Conservation (phyloP, 2,113 vertebrate species). For the Xiphophorus hellerii region DNA sequence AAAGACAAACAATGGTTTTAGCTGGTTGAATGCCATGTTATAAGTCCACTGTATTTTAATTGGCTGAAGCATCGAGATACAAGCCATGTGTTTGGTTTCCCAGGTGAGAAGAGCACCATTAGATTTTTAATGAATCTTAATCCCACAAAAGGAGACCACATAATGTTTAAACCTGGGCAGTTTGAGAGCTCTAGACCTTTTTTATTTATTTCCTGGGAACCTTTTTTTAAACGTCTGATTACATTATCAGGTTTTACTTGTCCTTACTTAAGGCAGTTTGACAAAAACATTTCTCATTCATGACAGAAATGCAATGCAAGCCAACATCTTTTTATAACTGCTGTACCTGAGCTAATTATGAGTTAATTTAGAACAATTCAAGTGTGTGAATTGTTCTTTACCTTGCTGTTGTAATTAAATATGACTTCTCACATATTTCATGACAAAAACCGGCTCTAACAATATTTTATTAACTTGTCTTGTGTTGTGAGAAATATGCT, state of each 20-base stretch:
- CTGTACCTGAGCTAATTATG: no score
- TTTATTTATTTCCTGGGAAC: slow-evolving; percentile 8
- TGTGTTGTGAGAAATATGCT: no score
- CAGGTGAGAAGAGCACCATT: slow-evolving; percentile 21
- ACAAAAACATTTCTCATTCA: no score
- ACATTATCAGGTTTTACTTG: not conserved
- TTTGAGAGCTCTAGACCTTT: slow-evolving; percentile 17
- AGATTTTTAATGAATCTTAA: slow-evolving; percentile 50
- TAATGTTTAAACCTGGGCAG: slow-evolving; percentile 12
- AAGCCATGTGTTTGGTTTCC: slow-evolving; percentile 29
- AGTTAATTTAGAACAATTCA: no score
- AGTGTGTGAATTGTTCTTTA: no score
- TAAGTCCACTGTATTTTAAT: slow-evolving; percentile 54
- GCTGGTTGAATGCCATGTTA: slow-evolving; percentile 2
- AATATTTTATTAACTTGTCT: no score
- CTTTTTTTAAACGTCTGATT: not conserved
- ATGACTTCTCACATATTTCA: no score
- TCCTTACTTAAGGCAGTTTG: slow-evolving; percentile 8
- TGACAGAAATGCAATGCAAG: no score
- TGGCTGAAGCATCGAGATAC: slow-evolving; percentile 37
- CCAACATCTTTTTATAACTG: no score
- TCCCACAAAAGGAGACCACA: slow-evolving; percentile 7
- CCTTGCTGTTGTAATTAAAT: no score
- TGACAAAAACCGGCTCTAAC: no score
- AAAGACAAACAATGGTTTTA: slow-evolving; percentile 23